Conservation (phyloP, 1,140 invertebrate genomes). For the Tetranychus cinnabarinus region DNA sequence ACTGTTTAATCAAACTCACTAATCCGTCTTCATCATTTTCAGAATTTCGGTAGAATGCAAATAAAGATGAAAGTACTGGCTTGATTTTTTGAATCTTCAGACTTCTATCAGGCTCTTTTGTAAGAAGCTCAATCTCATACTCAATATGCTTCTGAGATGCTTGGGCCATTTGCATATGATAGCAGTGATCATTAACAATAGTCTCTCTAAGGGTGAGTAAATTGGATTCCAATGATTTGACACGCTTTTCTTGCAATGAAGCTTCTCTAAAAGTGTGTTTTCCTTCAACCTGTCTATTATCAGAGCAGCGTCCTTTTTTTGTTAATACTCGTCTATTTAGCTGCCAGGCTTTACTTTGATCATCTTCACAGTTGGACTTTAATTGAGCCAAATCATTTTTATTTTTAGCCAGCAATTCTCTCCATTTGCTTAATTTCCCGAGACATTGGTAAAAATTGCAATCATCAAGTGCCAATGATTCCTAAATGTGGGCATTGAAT, state of each 20-base stretch:
- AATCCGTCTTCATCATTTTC: neutral
- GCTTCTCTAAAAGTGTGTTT: conserved; percentile 1
- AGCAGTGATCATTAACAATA: conserved; percentile 5
- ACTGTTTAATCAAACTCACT: neutral
- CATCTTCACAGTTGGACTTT: neutral
- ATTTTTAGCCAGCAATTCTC: conserved; percentile 1
- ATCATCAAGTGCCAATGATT: neutral
- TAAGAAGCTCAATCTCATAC: neutral
- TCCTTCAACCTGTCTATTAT: conserved; percentile 2
- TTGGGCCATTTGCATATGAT: neutral
- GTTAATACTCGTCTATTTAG: neutral
- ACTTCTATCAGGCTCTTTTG: neutral
- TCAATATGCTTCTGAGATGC: conserved; percentile 1
- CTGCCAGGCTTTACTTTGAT: conserved; percentile 2
- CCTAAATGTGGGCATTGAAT: neutral
- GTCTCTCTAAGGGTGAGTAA: neutral
- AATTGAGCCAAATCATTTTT: neutral
- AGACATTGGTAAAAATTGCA: conserved; percentile 3
- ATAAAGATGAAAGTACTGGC: neutral
- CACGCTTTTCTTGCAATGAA: neutral
- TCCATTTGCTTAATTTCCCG: conserved; percentile 2
- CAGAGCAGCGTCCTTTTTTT: conserved; percentile 1
- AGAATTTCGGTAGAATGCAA: neutral
- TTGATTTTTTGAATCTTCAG: neutral
- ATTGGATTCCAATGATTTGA: conserved; percentile 2